Conservation (phyloP, 2,797 vertebrate species). For the Pipistrellus pipistrellus region DNA sequence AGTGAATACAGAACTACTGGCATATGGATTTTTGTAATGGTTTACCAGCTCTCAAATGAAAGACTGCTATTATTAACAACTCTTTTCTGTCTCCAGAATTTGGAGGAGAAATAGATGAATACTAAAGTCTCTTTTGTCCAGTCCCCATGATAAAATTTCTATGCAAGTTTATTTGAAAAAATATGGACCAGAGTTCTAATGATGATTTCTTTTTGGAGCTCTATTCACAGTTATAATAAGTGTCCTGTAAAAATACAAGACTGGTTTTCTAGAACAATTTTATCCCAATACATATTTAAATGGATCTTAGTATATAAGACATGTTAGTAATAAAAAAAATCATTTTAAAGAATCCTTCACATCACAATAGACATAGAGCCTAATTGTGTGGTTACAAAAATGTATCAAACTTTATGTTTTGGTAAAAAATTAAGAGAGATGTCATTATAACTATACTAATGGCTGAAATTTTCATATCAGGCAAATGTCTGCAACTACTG, state of each 20-base stretch:
- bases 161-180: background rate
- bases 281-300: slow-evolving; percentile 1
- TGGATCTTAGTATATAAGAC: background rate
- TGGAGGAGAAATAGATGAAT: background rate
- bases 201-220: background rate
- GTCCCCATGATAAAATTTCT: background rate
- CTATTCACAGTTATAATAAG: background rate
- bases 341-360: background rate
- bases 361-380: background rate
- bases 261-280: background rate
- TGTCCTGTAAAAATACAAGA: background rate
- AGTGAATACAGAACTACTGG: background rate
- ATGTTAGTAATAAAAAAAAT: slow-evolving; percentile 2
- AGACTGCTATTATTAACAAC: background rate
- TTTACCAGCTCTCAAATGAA: background rate
- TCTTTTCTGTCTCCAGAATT: background rate
- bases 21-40: too few relatives aligned
- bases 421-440: slow-evolving; percentile 54
- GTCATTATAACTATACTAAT: background rate
- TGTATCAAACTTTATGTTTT: background rate
- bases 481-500: background rate
- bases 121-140: background rate
- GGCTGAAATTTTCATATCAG: slow-evolving; percentile 42
- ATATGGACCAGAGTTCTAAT: background rate
- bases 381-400: slow-evolving; percentile 32